These are phyloP conservation scores for Euphonia xanthogaster DNA, from an alignment of 2,797 vertebrate genomes.

Conservation along the genomic window DNA sequence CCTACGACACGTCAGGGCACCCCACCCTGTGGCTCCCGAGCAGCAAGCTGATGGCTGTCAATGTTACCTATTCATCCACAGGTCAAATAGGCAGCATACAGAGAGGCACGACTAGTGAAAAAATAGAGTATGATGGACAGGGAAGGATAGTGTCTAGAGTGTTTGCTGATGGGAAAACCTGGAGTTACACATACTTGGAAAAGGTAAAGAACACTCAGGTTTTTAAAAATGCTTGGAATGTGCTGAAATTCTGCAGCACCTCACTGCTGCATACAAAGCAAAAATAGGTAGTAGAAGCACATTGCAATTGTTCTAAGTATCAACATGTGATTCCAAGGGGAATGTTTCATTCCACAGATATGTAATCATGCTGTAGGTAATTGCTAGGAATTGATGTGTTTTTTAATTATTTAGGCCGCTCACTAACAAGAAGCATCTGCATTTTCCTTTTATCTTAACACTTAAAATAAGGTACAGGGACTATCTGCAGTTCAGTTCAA, in stretches of 20 bases:
- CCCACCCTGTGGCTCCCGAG: conserved; percentile 97
- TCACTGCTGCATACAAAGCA: neutral
- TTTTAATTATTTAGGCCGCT: conserved; percentile 51
- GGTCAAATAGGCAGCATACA: conserved; percentile 95
- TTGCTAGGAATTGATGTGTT: conserved; percentile 38
- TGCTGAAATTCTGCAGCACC: neutral
- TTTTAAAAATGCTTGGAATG: neutral
- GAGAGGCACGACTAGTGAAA: conserved; percentile 90
- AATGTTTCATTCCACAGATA: conserved; percentile 35
- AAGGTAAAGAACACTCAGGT: conserved; percentile 80
- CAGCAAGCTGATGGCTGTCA: conserved; percentile 96
- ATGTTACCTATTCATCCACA: conserved; percentile 91
- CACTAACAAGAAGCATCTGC: conserved; percentile 37
- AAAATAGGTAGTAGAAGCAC: neutral
- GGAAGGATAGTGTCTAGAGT: conserved; percentile 91
- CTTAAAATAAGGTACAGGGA: conserved; percentile 14
- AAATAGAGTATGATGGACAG: conserved; percentile 91
- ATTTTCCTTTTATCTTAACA: conserved; percentile 47
- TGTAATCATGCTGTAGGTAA: conserved; percentile 45
- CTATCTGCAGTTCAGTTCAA: neutral
- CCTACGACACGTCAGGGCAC: conserved; percentile 92
- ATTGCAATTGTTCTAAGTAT: neutral
- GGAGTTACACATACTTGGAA: conserved; percentile 98
- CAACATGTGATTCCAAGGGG: neutral
- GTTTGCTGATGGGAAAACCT: conserved; percentile 98